phyloP scores from a whole-genome alignment of 2,888 invertebrate species.

The Drosophila helvetica region DNA sequence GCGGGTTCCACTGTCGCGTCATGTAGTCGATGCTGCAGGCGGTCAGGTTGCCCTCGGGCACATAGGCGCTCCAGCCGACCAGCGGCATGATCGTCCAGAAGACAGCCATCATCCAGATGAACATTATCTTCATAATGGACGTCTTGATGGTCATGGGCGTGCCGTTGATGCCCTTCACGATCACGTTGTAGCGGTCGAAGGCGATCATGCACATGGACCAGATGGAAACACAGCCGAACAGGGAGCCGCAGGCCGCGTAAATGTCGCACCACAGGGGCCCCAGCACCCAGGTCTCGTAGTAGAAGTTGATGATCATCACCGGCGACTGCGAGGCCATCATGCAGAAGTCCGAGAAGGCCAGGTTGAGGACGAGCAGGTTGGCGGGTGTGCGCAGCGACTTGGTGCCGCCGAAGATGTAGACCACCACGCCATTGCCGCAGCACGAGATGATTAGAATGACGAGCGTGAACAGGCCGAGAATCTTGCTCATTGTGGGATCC shows the following conservation, averaged over 20 bases:
- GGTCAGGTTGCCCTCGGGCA: conserved; percentile 97
- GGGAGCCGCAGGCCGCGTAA: conserved; percentile 93
- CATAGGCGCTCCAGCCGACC: conserved; percentile 95
- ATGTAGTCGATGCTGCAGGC: conserved; percentile 96
- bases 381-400: conserved; percentile 91
- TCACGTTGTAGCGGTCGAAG: conserved; percentile 96
- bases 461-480: conserved; percentile 92
- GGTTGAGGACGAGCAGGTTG: conserved; percentile 94
- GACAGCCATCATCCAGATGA: conserved; percentile 91
- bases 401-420: conserved; percentile 83
- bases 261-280: conserved; percentile 92
- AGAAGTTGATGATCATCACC: conserved; percentile 83
- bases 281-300: conserved; percentile 83
- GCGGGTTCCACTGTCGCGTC: conserved; percentile 89
- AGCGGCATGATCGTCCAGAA: conserved; percentile 93
- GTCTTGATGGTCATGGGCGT: conserved; percentile 92
- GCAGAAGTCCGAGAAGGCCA: conserved; percentile 92
- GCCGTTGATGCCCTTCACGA: conserved; percentile 94
- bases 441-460: conserved; percentile 86
- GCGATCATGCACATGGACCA: conserved; percentile 97
- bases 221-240: conserved; percentile 95
- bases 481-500: conserved; percentile 94
- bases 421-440: conserved; percentile 83
- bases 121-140: conserved; percentile 90
- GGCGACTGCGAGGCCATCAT: conserved; percentile 90